Evolutionary conservation across 2,113 vertebrate species (phyloP), one percentile per base, ranked within the genome.

Genomic region (Centropristis striata): DNA sequence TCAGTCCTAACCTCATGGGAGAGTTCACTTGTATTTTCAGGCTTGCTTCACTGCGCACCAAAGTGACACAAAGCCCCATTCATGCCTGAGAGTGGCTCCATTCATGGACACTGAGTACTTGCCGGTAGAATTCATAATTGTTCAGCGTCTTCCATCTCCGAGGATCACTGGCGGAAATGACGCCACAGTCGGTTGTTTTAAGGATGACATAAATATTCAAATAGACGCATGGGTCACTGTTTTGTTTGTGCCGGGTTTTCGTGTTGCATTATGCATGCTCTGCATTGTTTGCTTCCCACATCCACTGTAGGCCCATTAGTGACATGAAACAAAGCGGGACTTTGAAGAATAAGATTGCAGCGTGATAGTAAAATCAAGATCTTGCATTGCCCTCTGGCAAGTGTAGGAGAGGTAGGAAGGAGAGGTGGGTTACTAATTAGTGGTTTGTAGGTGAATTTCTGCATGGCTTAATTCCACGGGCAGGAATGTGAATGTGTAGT

Each of bases 21-120:
- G 92, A 94, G 92, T 93, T 89, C 81, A 73, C 82, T 90, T 82
- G 89, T 91, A 85, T 90, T 92, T 86, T 89, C 88, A 91, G 84
- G 84, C 91, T 84, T 77, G 87, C 79, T 84, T 89, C 51, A 16
- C 81, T 84, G 84, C 55, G 73, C 86, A 90, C 75, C 88, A 81
- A 83, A 92, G 74, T 80, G 67, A 54, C 85, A 95, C 93, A 95
- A 94, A 94, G 93, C 81, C 84, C 88, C 89, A 92, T 95, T 95
- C 91, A 93, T 87, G 86, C 57, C 85, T 42, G 51, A 93, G 91
- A 93, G 90, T 91, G 88, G 84, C 78, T 86, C 88, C 90, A 92
- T 95, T 95, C 92, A 95, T 93, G 89, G 86, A 85, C 79, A 72
- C 90, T 82, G 78, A 89, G 91, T 90, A 89, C 90, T 92, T 92